Conservation (phyloP, 2,113 vertebrate species). For the Sialia sialis region DNA sequence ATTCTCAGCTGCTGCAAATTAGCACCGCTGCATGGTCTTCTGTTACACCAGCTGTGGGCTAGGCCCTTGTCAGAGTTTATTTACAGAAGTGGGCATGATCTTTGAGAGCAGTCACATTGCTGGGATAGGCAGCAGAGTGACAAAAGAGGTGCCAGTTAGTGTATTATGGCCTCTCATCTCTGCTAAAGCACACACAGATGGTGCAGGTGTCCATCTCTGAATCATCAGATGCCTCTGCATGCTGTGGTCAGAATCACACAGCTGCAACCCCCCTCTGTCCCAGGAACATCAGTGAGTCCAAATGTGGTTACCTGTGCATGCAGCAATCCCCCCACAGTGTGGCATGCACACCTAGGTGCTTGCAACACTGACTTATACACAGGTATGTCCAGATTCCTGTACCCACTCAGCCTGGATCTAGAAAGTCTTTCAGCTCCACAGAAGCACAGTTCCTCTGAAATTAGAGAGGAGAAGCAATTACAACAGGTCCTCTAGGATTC, state of each 20-base stretch:
- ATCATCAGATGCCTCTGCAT: rapidly evolving
- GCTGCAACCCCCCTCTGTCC: neutral
- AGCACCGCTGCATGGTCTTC: slow-evolving; percentile 24
- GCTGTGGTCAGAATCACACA: neutral
- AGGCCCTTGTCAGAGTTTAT: slow-evolving; percentile 4
- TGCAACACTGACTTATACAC: neutral
- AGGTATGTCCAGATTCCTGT: rapidly evolving
- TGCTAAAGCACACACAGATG: neutral
- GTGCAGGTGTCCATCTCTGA: neutral
- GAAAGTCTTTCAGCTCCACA: neutral
- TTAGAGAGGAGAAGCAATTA: neutral
- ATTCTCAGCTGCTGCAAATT: slow-evolving; percentile 64
- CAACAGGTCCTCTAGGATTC: neutral
- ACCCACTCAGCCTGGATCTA: neutral
- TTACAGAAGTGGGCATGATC: neutral
- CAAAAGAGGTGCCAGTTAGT: neutral
- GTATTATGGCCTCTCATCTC: neutral
- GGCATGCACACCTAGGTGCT: neutral
- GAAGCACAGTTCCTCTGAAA: neutral
- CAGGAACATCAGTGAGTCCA: neutral
- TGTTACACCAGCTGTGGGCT: slow-evolving; percentile 26
- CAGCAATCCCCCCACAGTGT: neutral
- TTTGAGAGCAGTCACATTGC: neutral
- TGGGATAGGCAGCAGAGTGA: neutral
- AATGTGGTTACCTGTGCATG: neutral